Evolutionary conservation across 35 echinoderm and acorn worm genomes (phyloP), one percentile per base, ranked within the genome.

Genomic region (Acanthaster planci): DNA sequence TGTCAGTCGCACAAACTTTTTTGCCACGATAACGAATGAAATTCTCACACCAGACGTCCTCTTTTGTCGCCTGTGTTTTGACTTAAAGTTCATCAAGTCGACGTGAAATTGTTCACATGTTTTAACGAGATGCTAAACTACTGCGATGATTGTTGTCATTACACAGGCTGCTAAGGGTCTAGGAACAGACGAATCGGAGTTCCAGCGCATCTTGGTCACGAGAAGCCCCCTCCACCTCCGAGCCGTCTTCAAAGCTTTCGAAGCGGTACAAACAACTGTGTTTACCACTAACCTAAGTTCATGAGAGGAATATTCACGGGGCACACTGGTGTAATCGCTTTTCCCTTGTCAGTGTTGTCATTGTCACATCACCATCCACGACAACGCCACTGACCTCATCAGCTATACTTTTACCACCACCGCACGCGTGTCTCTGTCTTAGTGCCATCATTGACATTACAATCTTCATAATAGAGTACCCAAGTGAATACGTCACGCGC

Each of bases 151-250:
- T 47, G 12, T 47, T 47, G 42, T 47, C 12, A 6, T 47, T 47
- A 37, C 47, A 60, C 76, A 95, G 93, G 94, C 90, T 53, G 94
- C 87, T n/a, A 78, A 93, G 42, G 83, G 84, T 54, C 68, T 93
- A 53, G 94, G 94, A 53, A 97, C 94, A 14, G 94, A 97, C 50
- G 94, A 97, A 37, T 92, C 91, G 14, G 94, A 97, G 72, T 97
- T 97, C 82, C 94, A 97, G 80, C 83, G 94, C 23, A 85, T 97
- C 31, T 51, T 97, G 1, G 90, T 92, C 16, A 84, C 89, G 8
- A 87, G 89, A 86, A 95, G 82, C 55, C 82, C 81, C 39, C 21
- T 37, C 16, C 93, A 95, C 18, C 39, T 95, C 30, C 47, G 93
- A 38, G 89, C 93, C 27, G 88, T 95, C 14, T 84, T 95, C 23